phyloP scores from a whole-genome alignment of 2,113 vertebrate genomes.

The Turnix velox region DNA sequence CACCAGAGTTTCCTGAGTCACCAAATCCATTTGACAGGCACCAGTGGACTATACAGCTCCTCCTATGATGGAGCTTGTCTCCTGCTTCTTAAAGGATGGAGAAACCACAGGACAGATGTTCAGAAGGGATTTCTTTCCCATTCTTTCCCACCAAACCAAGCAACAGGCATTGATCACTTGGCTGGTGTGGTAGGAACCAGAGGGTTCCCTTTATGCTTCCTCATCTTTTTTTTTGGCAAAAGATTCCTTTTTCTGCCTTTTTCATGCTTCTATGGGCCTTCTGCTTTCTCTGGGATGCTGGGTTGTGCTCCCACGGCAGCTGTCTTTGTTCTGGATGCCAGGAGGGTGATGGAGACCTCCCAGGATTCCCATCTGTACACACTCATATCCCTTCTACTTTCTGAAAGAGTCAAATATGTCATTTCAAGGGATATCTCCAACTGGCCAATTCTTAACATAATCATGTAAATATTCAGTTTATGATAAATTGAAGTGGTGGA shows the following conservation, averaged over 20 bases:
- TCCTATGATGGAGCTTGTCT: background rate
- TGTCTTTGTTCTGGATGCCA: background rate
- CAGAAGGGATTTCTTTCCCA: background rate
- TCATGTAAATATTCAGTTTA: background rate
- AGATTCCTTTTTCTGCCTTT: background rate
- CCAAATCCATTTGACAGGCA: background rate
- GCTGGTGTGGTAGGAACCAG: background rate
- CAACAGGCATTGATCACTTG: rapidly evolving
- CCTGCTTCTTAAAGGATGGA: background rate
- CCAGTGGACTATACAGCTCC: background rate
- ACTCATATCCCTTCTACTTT: background rate
- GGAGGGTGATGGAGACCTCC: background rate
- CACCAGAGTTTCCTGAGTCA: background rate
- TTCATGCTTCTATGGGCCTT: background rate
- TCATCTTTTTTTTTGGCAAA: background rate
- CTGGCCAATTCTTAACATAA: background rate
- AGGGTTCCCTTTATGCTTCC: background rate
- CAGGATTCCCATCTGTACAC: background rate
- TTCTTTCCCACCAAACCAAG: background rate
- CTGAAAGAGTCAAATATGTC: background rate
- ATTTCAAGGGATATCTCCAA: background rate
- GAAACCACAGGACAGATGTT: background rate
- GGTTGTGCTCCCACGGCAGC: background rate
- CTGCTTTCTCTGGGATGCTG: background rate
- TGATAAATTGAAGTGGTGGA: background rate